phyloP scores from a whole-genome alignment of 2,888 invertebrate species.

The Diabrotica balteata region DNA sequence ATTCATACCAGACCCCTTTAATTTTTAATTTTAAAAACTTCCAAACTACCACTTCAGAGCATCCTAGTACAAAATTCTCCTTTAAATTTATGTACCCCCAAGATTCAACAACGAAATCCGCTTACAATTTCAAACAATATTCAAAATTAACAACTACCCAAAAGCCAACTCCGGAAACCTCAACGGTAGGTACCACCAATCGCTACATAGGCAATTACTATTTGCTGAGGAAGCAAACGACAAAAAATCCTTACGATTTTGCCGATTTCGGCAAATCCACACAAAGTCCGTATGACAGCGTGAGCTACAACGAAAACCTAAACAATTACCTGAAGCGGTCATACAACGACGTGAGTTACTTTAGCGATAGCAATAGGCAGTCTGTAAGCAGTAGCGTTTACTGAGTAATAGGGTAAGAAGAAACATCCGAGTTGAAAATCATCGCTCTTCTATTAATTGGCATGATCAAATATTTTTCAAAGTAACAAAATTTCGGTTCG shows the following conservation, averaged over 20 bases:
- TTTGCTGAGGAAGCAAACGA: constrained; percentile 62
- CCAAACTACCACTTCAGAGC: constrained; percentile 1
- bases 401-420: constrained; percentile 45
- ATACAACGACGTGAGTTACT: constrained; percentile 61
- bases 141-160: constrained; percentile 44
- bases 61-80: background rate
- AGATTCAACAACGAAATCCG: constrained; percentile 53
- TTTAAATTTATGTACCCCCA: constrained; percentile 40
- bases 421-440: constrained; percentile 9
- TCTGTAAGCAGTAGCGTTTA: constrained; percentile 36
- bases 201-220: constrained; percentile 59
- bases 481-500: background rate
- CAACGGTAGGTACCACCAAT: constrained; percentile 58
- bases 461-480: background rate
- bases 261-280: constrained; percentile 64
- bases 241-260: constrained; percentile 65
- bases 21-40: constrained; percentile 20
- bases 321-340: constrained; percentile 61
- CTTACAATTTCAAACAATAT: constrained; percentile 53
- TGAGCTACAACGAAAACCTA: constrained; percentile 50
- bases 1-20: constrained; percentile 1
- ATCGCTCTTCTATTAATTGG: background rate
- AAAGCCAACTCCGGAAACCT: constrained; percentile 33
- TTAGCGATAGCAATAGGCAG: constrained; percentile 53
- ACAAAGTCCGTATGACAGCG: constrained; percentile 61